Evolutionary conservation across 92 coral and sea anemone genomes (phyloP), one percentile per base, ranked within the genome.

Genomic region (Ricordea florida): DNA sequence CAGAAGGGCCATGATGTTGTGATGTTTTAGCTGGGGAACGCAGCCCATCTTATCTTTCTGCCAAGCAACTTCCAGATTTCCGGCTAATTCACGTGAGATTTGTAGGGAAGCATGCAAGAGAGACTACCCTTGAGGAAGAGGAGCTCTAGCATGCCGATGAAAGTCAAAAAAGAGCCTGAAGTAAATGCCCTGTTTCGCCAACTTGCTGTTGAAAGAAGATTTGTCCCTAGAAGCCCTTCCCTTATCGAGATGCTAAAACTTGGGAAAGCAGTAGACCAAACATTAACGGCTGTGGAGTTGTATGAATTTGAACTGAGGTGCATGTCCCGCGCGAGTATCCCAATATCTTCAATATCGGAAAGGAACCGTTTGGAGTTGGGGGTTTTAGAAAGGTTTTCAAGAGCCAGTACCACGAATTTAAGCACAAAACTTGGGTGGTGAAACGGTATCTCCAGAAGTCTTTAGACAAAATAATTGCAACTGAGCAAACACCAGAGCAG

Each of bases 1-100:
- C 42, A 15, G 40, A 59, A 10, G 77, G 65, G 18, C 9, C 27
- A 30, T 49, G 18, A 36, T 45, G 52, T 34, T 80, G 67, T 35
- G 79, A 69, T 55, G 79, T 80, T 25, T 55, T 80, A 18, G 86
- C 86, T 16, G 80, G 86, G 14, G 86, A 80, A 42, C 80, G 62
- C 25, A 80, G 80, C 22, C 86, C 80, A 11, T 80, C 86, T 15
- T 80, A 67, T 55, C 33, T 31, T 42, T 70, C 62, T 26, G 60
- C 68, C 11, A 62, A 79, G 24, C 86, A 80, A 62, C 60, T 71
- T 27, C 86, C 80, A 9, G 67, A 70, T 52, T 18, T 71, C 17
- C 69, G 53, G 47, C 63, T 81, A 20, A 81, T 62, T 30, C 86
- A 80, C 65, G 64, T 80, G 57, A 64, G 79, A 48, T 80, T 80